These are phyloP conservation scores for Tyrophagus putrescentiae DNA, from an alignment of 1,140 invertebrate species.

Conservation along the genomic window DNA sequence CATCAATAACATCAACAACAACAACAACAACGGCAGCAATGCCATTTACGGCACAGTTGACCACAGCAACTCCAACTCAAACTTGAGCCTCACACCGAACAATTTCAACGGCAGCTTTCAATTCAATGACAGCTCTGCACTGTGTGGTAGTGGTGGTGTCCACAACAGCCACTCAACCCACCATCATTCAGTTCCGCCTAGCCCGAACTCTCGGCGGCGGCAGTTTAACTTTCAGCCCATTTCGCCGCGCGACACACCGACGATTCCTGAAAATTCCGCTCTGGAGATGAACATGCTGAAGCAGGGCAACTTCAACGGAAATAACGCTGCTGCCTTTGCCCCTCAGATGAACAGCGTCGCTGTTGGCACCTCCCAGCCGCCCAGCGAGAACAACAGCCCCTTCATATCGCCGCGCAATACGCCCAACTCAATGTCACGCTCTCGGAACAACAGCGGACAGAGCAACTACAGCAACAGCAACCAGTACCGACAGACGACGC, in stretches of 20 bases:
- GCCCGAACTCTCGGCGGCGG: conserved; percentile 48
- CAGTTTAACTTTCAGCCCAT: conserved; percentile 70
- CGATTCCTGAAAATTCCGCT: conserved; percentile 25
- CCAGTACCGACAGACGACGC: background rate
- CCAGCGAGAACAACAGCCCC: conserved; percentile 48
- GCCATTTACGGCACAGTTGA: background rate
- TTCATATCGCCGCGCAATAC: conserved; percentile 68
- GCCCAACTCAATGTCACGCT: conserved; percentile 43
- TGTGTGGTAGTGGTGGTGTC: background rate
- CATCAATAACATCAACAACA: background rate
- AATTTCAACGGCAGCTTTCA: background rate
- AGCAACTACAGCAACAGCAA: conserved; percentile 26
- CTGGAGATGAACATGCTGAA: conserved; percentile 8
- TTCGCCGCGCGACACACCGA: conserved; percentile 46
- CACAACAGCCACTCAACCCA: conserved; percentile 22
- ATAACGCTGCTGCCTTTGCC: background rate
- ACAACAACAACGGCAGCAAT: background rate
- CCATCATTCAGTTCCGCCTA: conserved; percentile 39
- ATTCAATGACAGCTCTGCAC: background rate
- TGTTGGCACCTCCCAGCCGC: conserved; percentile 29
- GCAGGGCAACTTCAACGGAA: background rate
- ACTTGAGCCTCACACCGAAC: background rate
- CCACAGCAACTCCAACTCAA: background rate
- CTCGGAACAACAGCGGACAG: conserved; percentile 35
- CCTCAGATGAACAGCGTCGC: conserved; percentile 16